Conservation (phyloP, 2,888 invertebrate genomes). For the Anoplius nigerrimus region DNA sequence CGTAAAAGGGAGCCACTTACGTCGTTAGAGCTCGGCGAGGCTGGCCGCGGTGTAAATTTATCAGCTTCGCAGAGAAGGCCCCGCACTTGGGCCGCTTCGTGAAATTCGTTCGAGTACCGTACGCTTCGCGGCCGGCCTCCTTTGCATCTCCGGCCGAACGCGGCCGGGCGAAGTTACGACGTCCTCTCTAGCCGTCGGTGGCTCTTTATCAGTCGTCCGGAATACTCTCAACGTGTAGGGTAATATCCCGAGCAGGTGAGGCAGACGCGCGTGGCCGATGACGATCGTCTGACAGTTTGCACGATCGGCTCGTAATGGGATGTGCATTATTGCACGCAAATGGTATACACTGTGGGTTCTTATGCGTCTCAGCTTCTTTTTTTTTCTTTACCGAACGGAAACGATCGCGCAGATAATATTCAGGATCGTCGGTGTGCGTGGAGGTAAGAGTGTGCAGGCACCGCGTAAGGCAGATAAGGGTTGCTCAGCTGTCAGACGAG, state of each 20-base stretch:
- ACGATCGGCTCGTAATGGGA: too few species aligned
- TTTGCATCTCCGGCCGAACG: conserved; percentile 51
- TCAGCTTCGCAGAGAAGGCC: conserved; percentile 31
- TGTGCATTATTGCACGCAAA: too few species aligned
- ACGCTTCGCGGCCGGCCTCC: conserved; percentile 19
- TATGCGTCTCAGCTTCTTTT: too few species aligned
- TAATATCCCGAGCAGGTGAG: conserved; percentile 44
- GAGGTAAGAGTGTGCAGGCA: background rate
- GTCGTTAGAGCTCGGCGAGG: conserved; percentile 27
- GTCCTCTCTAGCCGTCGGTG: conserved; percentile 28
- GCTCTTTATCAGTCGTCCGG: conserved; percentile 33
- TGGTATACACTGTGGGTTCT: too few species aligned
- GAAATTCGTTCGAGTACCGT: conserved; percentile 37
- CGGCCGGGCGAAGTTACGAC: conserved; percentile 52
- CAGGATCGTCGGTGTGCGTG: too few species aligned
- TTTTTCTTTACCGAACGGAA: too few species aligned
- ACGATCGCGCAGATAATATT: too few species aligned
- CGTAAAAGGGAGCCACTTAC: conserved; percentile 45
- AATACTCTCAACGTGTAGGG: conserved; percentile 48
- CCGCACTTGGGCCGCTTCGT: conserved; percentile 12
- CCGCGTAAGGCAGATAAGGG: background rate
- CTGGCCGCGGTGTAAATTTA: conserved; percentile 51
- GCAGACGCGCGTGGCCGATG: conserved; percentile 34
- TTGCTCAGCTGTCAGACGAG: conserved; percentile 15
- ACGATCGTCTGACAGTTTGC: background rate